Evolutionary conservation across 2,888 invertebrate species (phyloP).

Genomic region (Apoderus coryli): DNA sequence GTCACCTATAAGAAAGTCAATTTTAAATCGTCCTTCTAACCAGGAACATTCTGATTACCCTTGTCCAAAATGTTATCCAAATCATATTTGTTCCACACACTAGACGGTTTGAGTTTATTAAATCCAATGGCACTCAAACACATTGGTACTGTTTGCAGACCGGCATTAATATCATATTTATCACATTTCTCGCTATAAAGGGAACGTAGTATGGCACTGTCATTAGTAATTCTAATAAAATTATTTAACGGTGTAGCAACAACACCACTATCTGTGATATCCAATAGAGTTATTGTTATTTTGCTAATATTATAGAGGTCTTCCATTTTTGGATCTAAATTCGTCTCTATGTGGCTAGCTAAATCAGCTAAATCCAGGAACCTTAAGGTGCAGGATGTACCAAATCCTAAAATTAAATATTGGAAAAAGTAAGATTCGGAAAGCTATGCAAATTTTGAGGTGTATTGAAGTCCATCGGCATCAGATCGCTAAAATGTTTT

Average conservation of each 20-base stretch:
- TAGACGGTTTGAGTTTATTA: slow-evolving; percentile 24
- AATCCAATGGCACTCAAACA: slow-evolving; percentile 26
- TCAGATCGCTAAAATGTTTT: no score
- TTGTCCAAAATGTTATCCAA: slow-evolving; percentile 27
- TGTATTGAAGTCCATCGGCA: no score
- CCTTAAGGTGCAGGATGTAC: slow-evolving; percentile 32
- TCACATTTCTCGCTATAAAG: slow-evolving; percentile 21
- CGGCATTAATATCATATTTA: slow-evolving; percentile 23
- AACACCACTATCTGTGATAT: slow-evolving; percentile 22
- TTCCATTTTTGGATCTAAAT: slow-evolving; percentile 24
- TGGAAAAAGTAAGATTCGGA: slow-evolving; percentile 2
- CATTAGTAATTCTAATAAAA: slow-evolving; percentile 29
- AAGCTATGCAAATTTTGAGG: slow-evolving; percentile 3
- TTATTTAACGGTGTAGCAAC: slow-evolving; percentile 31
- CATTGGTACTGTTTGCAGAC: slow-evolving; percentile 30
- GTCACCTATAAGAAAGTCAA: no score
- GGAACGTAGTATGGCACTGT: slow-evolving; percentile 30
- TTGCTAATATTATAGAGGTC: slow-evolving; percentile 27
- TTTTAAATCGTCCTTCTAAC: no score
- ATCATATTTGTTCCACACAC: slow-evolving; percentile 25
- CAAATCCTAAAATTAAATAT: slow-evolving; percentile 24
- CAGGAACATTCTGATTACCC: no score
- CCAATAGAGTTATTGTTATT: slow-evolving; percentile 21
- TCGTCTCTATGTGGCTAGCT: slow-evolving; percentile 26
- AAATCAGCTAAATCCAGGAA: slow-evolving; percentile 26